phyloP scores from a whole-genome alignment of 2,113 vertebrate genomes.

The Campylomormyrus tamandua region DNA sequence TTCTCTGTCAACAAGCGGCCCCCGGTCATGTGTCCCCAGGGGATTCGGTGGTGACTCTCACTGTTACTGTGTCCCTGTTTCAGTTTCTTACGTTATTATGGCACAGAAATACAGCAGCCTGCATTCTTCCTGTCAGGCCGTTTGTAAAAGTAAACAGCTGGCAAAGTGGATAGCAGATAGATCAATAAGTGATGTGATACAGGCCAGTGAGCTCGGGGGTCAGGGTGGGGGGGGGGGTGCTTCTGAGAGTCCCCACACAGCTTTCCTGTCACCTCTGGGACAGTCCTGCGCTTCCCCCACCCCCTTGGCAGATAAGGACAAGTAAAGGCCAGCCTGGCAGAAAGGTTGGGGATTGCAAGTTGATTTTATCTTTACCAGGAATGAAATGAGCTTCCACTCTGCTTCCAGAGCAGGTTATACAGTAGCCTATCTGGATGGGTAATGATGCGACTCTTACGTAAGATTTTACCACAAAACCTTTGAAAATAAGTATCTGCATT shows the following conservation, averaged over 20 bases:
- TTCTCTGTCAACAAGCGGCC: neutral
- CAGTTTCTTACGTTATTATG: neutral
- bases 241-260: neutral
- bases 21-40: neutral
- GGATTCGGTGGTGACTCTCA: neutral
- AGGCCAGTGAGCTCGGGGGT: neutral
- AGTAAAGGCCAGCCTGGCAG: constrained; percentile 36
- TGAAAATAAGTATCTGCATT: neutral
- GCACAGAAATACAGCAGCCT: neutral
- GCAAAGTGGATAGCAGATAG: neutral
- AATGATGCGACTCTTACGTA: neutral
- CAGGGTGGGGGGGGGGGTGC: neutral
- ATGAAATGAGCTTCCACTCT: constrained; percentile 64
- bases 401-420: constrained; percentile 57
- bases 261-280: neutral
- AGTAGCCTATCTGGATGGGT: constrained; percentile 41
- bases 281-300: neutral
- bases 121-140: neutral
- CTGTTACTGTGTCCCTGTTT: neutral
- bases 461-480: neutral
- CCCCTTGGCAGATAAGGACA: neutral
- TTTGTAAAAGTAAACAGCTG: constrained; percentile 9
- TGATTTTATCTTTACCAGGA: constrained; percentile 68
- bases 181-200: neutral
- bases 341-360: constrained; percentile 62